Evolutionary conservation across 2,888 invertebrate genomes (phyloP).

Genomic region (Caenorhabditis plicata): DNA sequence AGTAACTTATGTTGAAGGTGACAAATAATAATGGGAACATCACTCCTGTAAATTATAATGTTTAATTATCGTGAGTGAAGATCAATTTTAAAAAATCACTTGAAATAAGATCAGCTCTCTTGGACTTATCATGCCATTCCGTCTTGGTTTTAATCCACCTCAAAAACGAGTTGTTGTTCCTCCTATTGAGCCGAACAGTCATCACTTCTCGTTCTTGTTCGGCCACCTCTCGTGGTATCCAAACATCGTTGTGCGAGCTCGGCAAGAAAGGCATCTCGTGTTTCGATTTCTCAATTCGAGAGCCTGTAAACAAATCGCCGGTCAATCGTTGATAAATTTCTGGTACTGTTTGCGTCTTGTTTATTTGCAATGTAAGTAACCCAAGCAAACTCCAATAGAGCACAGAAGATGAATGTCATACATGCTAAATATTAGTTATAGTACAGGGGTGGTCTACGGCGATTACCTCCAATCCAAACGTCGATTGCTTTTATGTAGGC

Average conservation of each 20-base stretch:
- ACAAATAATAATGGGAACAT: constrained; percentile 54
- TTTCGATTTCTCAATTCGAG: constrained; percentile 7
- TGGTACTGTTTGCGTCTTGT: constrained; percentile 27
- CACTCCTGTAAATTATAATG: constrained; percentile 35
- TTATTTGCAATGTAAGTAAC: constrained; percentile 78
- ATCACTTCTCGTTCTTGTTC: constrained; percentile 46
- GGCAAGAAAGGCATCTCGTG: constrained; percentile 15
- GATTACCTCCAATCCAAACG: constrained; percentile 61
- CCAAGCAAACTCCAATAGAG: constrained; percentile 91
- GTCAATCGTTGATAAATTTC: too few relatives aligned
- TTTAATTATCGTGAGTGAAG: constrained; percentile 1
- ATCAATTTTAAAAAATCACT: constrained; percentile 23
- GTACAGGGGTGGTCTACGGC: constrained; percentile 1
- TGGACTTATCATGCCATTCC: constrained; percentile 56
- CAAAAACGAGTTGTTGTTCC: constrained; percentile 21
- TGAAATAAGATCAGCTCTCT: constrained; percentile 58
- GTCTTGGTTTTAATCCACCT: constrained; percentile 48
- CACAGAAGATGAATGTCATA: constrained; percentile 91
- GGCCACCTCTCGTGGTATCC: constrained; percentile 39
- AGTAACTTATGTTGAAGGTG: constrained; percentile 46
- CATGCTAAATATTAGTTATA: constrained; percentile 69
- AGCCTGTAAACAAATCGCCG: too few relatives aligned
- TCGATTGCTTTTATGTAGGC: constrained; percentile 83
- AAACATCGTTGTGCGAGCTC: constrained; percentile 30
- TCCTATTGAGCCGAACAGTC: constrained; percentile 27